Conservation (phyloP, 2,888 invertebrate genomes). For the Holacanthella duospinosa region DNA sequence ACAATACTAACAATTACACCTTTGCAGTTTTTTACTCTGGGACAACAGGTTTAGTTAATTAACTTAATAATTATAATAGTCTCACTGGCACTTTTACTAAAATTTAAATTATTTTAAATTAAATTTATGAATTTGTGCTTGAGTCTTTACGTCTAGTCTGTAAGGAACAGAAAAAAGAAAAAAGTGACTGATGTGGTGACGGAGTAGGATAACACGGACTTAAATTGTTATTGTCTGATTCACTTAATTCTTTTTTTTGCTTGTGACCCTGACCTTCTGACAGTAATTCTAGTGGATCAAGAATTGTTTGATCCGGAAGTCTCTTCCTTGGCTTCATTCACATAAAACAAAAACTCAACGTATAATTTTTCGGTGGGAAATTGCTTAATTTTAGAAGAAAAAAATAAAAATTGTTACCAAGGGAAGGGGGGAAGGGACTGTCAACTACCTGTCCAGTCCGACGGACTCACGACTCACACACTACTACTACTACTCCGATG, state of each 20-base stretch:
- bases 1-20: neutral
- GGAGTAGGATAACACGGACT: neutral
- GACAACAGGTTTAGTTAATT: neutral
- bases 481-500: too few relatives aligned
- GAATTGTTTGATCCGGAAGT: neutral
- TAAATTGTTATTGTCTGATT: neutral
- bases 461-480: too few relatives aligned
- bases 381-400: too few relatives aligned
- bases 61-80: neutral
- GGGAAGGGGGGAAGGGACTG: neutral
- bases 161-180: neutral
- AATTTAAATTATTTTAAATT: neutral
- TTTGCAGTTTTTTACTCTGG: neutral
- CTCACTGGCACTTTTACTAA: neutral
- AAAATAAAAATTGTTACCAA: neutral
- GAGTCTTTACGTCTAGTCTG: neutral
- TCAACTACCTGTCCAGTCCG: neutral
- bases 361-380: neutral
- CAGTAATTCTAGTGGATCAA: neutral
- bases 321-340: neutral
- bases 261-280: neutral
- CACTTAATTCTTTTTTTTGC: neutral
- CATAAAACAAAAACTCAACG: neutral
- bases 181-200: neutral
- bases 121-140: neutral